Percentiles rank a stretch among this genome's conserved stretches.
Conservation (phyloP, 53 echinoderm and acorn worm genomes). For the Holothuria scabra region DNA sequence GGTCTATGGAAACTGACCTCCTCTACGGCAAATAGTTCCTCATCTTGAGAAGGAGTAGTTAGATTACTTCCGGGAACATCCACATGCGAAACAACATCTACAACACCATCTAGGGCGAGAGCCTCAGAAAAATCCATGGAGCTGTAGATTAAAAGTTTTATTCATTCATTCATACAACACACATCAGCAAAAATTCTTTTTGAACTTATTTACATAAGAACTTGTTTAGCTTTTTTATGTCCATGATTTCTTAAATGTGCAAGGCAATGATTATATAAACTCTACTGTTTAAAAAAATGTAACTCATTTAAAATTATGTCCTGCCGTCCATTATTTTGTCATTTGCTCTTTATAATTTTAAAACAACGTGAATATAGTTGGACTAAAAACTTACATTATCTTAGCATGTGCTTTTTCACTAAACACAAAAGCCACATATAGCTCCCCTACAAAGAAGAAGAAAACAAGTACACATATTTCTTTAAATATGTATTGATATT, state of each 20-base stretch:
- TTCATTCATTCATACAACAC: no score
- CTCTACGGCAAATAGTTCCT: constrained; percentile 50
- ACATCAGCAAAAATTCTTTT: no score
- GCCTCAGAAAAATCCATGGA: constrained; percentile 72
- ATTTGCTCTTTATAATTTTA: no score
- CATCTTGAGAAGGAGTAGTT: constrained; percentile 6
- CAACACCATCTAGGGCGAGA: constrained; percentile 72
- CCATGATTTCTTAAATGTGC: no score
- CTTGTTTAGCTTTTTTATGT: no score
- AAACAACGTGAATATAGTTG: no score
- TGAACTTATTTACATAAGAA: no score
- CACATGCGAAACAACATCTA: constrained; percentile 58
- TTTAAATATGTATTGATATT: no score
- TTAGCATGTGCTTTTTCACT: constrained; percentile 80
- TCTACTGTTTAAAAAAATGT: no score
- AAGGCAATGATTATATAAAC: no score
- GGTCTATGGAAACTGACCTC: constrained; percentile 39
- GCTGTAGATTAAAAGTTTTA: constrained; percentile 21
- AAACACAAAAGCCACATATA: constrained; percentile 69
- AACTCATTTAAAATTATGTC: no score
- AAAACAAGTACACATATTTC: neutral
- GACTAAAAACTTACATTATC: constrained; percentile 86
- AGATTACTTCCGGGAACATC: constrained; percentile 77
- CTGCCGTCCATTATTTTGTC: no score
- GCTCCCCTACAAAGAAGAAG: constrained; percentile 63